Percentiles rank a stretch among this genome's conserved stretches.
Conservation (phyloP, 2,888 invertebrate species). For the Galerucella nymphaeae region DNA sequence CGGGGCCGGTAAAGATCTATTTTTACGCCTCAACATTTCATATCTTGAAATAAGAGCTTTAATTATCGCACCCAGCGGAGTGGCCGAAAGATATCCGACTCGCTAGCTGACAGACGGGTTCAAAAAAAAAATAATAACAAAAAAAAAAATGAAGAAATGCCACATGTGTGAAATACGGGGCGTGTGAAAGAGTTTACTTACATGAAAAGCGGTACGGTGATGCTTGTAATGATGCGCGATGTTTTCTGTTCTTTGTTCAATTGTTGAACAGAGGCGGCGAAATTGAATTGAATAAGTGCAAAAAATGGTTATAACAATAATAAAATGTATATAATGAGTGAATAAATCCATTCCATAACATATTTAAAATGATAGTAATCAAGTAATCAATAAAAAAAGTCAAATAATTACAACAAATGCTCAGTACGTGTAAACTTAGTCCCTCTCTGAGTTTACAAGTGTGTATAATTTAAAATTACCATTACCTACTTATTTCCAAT, state of each 20-base stretch:
- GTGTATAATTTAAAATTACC: too few relatives aligned
- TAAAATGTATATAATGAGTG: too few relatives aligned
- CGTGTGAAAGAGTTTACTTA: slow-evolving; percentile 56
- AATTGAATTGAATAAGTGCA: not conserved
- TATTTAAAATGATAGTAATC: too few relatives aligned
- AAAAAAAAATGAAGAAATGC: slow-evolving; percentile 49
- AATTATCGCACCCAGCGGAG: slow-evolving; percentile 50
- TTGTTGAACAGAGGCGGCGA: slow-evolving; percentile 11
- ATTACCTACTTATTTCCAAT: too few relatives aligned
- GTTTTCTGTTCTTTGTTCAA: slow-evolving; percentile 43
- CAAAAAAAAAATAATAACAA: slow-evolving; percentile 45
- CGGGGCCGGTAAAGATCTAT: slow-evolving; percentile 43
- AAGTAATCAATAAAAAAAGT: too few relatives aligned
- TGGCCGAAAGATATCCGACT: slow-evolving; percentile 54
- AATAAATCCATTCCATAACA: too few relatives aligned
- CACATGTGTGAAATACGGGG: slow-evolving; percentile 55
- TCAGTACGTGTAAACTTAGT: too few relatives aligned
- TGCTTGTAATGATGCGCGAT: slow-evolving; percentile 47
- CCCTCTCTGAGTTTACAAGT: too few relatives aligned
- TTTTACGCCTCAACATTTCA: slow-evolving; percentile 44
- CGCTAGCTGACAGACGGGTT: slow-evolving; percentile 51
- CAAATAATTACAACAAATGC: too few relatives aligned
- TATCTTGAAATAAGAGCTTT: slow-evolving; percentile 47
- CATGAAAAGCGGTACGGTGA: slow-evolving; percentile 49
- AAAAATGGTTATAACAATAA: too few relatives aligned